phyloP scores from a whole-genome alignment of 2,888 invertebrate genomes.

The Chironomus tentans region DNA sequence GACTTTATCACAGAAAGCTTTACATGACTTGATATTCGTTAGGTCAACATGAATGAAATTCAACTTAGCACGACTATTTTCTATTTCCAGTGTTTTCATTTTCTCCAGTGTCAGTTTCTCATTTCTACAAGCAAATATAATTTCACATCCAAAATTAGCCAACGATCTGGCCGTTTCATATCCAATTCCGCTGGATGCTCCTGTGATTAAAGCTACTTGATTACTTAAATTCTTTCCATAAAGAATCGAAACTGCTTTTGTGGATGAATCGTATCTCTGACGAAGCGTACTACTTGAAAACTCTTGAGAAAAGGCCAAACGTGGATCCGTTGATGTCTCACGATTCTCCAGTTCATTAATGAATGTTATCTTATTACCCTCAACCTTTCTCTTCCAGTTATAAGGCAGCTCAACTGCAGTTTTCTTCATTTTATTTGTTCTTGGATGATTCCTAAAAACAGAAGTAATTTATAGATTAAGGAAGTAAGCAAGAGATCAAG shows the following conservation, averaged over 20 bases:
- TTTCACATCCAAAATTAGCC: constrained; percentile 77
- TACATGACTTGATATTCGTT: constrained; percentile 56
- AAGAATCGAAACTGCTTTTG: constrained; percentile 67
- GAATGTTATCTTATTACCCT: too few relatives aligned
- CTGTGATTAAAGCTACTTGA: constrained; percentile 78
- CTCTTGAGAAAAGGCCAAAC: too few relatives aligned
- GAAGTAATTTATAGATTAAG: too few relatives aligned
- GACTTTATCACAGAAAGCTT: constrained; percentile 54
- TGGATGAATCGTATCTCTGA: constrained; percentile 64
- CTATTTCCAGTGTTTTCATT: constrained; percentile 38
- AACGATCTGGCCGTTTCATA: constrained; percentile 84
- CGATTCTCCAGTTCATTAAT: too few relatives aligned
- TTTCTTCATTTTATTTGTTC: too few relatives aligned
- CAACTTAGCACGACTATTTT: constrained; percentile 44
- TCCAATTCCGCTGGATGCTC: constrained; percentile 88
- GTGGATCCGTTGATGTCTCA: too few relatives aligned
- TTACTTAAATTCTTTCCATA: constrained; percentile 82
- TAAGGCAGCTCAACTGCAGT: too few relatives aligned
- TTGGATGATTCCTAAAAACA: too few relatives aligned
- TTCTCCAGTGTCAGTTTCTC: constrained; percentile 61
- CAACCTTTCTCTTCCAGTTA: too few relatives aligned
- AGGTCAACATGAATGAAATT: constrained; percentile 59
- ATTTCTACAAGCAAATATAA: constrained; percentile 80
- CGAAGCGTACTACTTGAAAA: too few relatives aligned
- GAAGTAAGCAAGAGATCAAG: too few relatives aligned